Conservation (phyloP, 2,888 invertebrate species). For the Cylindroiulus punctatus region DNA sequence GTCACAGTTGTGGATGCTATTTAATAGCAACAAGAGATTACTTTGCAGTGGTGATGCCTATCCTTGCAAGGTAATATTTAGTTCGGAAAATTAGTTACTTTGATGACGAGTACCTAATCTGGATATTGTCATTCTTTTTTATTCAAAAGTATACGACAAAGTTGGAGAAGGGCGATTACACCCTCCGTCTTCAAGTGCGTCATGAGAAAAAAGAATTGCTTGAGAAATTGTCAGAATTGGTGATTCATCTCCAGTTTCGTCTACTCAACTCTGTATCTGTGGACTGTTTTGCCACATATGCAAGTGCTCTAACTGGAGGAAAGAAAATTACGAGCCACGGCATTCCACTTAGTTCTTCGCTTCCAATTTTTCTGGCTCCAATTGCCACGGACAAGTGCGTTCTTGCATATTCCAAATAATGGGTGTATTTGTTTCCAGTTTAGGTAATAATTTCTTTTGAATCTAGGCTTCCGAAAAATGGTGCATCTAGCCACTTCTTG, state of each 20-base stretch:
- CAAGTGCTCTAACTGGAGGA: conserved; percentile 76
- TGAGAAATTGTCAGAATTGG: conserved; percentile 83
- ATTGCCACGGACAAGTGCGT: conserved; percentile 83
- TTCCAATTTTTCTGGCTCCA: conserved; percentile 83
- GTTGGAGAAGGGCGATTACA: conserved; percentile 95
- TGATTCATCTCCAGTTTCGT: conserved; percentile 78
- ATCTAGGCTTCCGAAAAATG: conserved; percentile 64
- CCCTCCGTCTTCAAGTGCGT: conserved; percentile 84
- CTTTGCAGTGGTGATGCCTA: conserved; percentile 89
- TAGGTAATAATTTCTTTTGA: conserved; percentile 43
- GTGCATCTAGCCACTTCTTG: conserved; percentile 76
- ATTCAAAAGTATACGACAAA: conserved; percentile 80
- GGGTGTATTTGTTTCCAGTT: background rate
- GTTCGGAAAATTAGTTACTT: background rate
- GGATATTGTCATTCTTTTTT: conserved; percentile 54
- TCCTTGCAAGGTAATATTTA: conserved; percentile 73
- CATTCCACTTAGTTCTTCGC: conserved; percentile 72
- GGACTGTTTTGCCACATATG: conserved; percentile 79
- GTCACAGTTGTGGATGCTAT: conserved; percentile 96
- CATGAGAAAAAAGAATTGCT: conserved; percentile 87
- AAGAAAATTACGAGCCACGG: conserved; percentile 77
- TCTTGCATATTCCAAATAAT: conserved; percentile 69
- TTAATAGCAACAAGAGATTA: conserved; percentile 88
- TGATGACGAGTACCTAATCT: background rate
- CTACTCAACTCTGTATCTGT: conserved; percentile 76